These are phyloP conservation scores for Drosophila percnosoma DNA, from an alignment of 2,888 invertebrate genomes.

Conservation along the genomic window DNA sequence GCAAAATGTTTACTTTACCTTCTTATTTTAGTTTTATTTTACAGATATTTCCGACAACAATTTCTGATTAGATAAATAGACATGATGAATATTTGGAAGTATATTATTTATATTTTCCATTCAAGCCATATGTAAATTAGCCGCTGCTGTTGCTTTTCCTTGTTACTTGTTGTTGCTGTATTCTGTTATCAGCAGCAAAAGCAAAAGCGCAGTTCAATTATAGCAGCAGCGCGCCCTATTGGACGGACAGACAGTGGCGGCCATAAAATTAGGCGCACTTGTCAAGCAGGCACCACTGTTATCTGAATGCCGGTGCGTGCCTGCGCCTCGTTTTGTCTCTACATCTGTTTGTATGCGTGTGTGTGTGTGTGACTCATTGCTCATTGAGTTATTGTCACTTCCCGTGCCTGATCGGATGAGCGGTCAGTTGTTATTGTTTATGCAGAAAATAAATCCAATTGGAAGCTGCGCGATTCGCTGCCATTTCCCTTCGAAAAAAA, in stretches of 20 bases:
- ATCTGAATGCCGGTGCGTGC: conserved; percentile 55
- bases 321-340: conserved; percentile 5
- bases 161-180: conserved; percentile 29
- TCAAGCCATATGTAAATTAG: conserved; percentile 76
- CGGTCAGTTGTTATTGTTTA: conserved; percentile 58
- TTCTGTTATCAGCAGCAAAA: conserved; percentile 50
- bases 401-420: conserved; percentile 41
- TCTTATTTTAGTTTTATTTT: conserved; percentile 12
- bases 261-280: conserved; percentile 53
- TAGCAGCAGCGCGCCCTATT: conserved; percentile 58
- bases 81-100: conserved; percentile 56
- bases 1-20: conserved; percentile 15
- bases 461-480: conserved; percentile 44
- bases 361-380: conserved; percentile 45
- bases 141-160: conserved; percentile 28
- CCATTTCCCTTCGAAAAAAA: conserved; percentile 25
- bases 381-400: conserved; percentile 53
- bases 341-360: conserved; percentile 1
- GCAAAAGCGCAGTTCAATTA: conserved; percentile 46
- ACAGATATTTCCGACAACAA: conserved; percentile 45
- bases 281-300: conserved; percentile 37
- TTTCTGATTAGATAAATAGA: conserved; percentile 57
- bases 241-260: conserved; percentile 63
- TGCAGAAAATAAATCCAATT: conserved; percentile 52
- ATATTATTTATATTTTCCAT: conserved; percentile 35